phyloP scores from a whole-genome alignment of 2,113 vertebrate species.

The Ahaetulla prasina region DNA sequence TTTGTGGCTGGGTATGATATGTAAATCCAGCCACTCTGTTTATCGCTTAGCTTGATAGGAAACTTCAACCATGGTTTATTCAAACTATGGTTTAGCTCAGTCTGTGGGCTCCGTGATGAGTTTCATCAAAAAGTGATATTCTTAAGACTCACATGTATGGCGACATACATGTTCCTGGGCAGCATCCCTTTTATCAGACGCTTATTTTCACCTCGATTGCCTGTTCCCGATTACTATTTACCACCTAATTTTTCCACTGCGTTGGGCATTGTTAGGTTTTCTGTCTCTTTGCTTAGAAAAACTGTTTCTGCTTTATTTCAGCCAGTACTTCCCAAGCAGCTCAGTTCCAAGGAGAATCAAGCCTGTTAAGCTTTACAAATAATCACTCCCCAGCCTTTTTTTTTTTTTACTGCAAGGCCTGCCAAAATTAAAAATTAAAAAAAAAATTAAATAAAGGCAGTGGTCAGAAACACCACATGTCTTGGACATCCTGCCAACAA shows the following conservation, averaged over 20 bases:
- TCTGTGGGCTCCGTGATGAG: not conserved
- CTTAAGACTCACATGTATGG: not conserved
- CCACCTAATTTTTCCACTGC: not conserved
- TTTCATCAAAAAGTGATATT: not conserved
- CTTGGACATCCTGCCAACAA: conserved; percentile 2
- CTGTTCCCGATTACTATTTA: not conserved
- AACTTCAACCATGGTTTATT: not conserved
- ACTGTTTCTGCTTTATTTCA: not conserved
- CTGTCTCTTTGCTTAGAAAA: not conserved
- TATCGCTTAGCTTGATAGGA: not conserved
- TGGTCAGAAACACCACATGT: not conserved
- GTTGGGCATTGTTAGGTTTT: not conserved
- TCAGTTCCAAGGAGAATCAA: conserved; percentile 5
- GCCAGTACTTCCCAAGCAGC: not conserved
- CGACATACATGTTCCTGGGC: not conserved
- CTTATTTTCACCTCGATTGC: not conserved
- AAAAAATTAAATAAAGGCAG: not conserved
- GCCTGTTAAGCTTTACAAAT: conserved; percentile 21
- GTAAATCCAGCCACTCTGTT: not conserved
- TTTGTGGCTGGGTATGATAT: not conserved
- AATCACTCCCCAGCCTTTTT: not conserved
- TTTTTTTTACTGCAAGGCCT: not conserved
- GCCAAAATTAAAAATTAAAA: conserved; percentile 5
- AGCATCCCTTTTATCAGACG: not conserved
- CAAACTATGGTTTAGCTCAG: not conserved